Evolutionary conservation across 2,797 vertebrate genomes (phyloP).

Genomic region (Tympanoctomys barrerae): DNA sequence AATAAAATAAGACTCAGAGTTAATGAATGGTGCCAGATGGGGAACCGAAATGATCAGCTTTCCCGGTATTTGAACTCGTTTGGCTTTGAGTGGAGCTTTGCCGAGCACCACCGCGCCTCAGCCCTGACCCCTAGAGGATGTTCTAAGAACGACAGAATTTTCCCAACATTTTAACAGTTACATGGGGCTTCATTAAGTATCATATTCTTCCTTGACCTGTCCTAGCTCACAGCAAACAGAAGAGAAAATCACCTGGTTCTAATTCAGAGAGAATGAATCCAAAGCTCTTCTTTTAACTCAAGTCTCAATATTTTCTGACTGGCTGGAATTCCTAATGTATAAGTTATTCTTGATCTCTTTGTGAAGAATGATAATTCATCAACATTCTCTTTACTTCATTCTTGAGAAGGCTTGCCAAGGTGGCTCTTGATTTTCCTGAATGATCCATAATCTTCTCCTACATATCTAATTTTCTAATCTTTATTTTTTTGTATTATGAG

Average conservation of each 20-base stretch:
- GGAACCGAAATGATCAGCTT: background rate
- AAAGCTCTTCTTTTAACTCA: background rate
- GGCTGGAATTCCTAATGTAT: background rate
- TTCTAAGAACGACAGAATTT: slow-evolving; percentile 35
- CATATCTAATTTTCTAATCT: background rate
- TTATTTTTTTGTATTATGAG: slow-evolving; percentile 2
- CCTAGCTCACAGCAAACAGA: background rate
- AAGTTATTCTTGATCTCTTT: background rate
- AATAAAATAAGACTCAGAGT: background rate
- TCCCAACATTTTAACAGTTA: background rate
- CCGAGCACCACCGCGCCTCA: slow-evolving; percentile 11
- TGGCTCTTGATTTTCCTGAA: background rate
- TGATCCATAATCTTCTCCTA: slow-evolving; percentile 4
- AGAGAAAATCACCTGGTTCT: background rate
- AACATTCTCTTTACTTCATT: slow-evolving; percentile 7
- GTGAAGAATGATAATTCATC: background rate
- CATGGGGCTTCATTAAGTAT: background rate
- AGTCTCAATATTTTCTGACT: slow-evolving; percentile 18
- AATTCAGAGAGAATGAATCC: background rate
- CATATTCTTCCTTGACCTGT: background rate
- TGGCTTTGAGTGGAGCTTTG: background rate
- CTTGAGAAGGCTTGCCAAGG: background rate
- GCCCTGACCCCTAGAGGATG: slow-evolving; percentile 70
- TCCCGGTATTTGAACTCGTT: background rate
- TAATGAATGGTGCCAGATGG: slow-evolving; percentile 42